Base-by-base conservation (phyloP, 2,888 invertebrate species). In the Amorpha juglandis region DNA sequence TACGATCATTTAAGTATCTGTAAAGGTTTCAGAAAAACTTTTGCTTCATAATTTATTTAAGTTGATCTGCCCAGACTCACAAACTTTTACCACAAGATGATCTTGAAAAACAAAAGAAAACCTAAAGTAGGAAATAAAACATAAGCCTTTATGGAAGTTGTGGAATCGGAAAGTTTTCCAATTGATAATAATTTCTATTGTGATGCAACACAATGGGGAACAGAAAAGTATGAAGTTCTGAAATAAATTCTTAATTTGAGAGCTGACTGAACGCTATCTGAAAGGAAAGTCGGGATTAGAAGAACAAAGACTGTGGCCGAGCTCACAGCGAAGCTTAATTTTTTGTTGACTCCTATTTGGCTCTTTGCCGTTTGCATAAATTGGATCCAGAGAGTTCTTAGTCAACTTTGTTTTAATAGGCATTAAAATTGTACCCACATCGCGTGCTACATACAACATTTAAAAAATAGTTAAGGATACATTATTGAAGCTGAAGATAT, bases 221-320 rank as follows among this genome's bases (percentile, higher is more conserved):
- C 87, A 84, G 86, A 78, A 87, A 90, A 90, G 89, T 90, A 90
- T 89, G 87, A 90, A 91, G 90, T 90, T 91, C 80, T 82, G 88
- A 90, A 91, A 91, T 91, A 90, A 91, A 90, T 91, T 91, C 90
- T 89, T 90, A 90, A 91, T 90, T 90, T 91, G 89, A 90, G 87
- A 88, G 86, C 86, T 88, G 90, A 89, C 86, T 89, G 88, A 90
- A 88, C 84, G 87, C 87, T 87, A 88, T 88, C 87, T 89, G 87
- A 88, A 89, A 88, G 89, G 84, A 86, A 89, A 89, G 86, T 86
- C 85, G 82, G 89, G 86, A 87, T 90, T 89, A 89, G 89, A 88
- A 86, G 87, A 88, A 91, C 88, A 90, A 89, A 88, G 89, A 86
- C 79, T 76, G 76, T 79, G 79, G 80, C 82, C 80, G 80, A 77